These are phyloP conservation scores for Latrodectus hesperus DNA, from an alignment of 2,888 invertebrate species.

Conservation along the genomic window DNA sequence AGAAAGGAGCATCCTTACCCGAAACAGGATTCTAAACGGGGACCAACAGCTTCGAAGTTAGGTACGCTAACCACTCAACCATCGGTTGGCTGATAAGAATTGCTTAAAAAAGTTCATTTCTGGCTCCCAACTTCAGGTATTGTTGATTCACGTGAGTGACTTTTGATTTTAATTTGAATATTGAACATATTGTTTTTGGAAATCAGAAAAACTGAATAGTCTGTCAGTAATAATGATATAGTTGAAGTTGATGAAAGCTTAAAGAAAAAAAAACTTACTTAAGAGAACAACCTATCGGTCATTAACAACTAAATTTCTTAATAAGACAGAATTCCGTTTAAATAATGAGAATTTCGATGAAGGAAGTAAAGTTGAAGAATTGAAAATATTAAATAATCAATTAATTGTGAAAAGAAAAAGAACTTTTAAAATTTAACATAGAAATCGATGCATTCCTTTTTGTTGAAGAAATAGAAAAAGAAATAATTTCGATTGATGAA, in stretches of 20 bases:
- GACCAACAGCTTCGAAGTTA: no score
- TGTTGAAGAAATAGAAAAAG: neutral
- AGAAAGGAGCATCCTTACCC: no score
- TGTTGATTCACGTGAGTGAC: no score
- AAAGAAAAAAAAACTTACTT: neutral
- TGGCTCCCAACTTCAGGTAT: no score
- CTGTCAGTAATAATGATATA: neutral
- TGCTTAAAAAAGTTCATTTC: no score
- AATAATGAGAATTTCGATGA: neutral
- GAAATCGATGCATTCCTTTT: neutral
- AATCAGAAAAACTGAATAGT: neutral
- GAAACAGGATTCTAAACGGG: no score
- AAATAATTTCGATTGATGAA: neutral
- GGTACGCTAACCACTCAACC: no score
- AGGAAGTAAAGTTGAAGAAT: neutral
- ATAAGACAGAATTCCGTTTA: neutral
- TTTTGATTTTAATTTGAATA: no score
- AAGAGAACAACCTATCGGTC: neutral
- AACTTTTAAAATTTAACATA: neutral
- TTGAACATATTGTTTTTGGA: no score
- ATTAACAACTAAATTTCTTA: neutral
- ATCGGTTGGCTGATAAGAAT: no score
- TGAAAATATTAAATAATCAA: neutral
- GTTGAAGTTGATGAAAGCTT: neutral
- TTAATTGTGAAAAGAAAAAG: neutral